Evolutionary conservation across 2,113 vertebrate genomes (phyloP), one percentile per base, ranked within the genome.

Genomic region (Xiphorhynchus elegans): DNA sequence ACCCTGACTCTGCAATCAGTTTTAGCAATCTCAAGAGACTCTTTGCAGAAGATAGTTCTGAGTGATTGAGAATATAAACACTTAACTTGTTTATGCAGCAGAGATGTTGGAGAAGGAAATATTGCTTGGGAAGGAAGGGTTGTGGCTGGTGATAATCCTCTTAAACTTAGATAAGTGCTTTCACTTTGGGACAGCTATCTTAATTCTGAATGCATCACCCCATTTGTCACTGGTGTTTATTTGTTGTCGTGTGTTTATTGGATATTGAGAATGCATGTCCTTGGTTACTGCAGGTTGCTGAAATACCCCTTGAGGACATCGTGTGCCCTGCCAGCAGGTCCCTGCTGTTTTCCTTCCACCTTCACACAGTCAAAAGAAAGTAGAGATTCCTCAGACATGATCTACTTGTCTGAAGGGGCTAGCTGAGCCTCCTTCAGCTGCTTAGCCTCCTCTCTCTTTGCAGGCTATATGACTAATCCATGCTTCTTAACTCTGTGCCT

Each of bases 71-170:
- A 77, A 23, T 80, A 88, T 79, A 86, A 95, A 59, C 64, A 76
- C 59, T 49, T 87, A 31, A 64, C 50, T 90, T 91, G 55, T 93
- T 96, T 95, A 86, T 69, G 59, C 75, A 87, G 67, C 50, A 63
- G 42, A 46, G 81, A 59, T 87, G 58, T 18, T 4, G 2, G 87
- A 47, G 84, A 89, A 73, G 70, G 75, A 93, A 91, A 59, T 89
- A 90, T 18, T 86, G 37, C 62, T 37, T 81, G 53, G 29, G 91
- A 85, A 46, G n/a, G 74, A 68, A 82, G 81, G 46, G 84, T 47
- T 73, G 74, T 69, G 78, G 26, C 58, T 84, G 77, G 17, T 31
- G 31, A 28, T 89, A 93, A 93, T 87, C 78, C 74, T 87, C 62
- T 90, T 85, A 80, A 85, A 85, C 19, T 76, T n/a, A 74, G 84